Base-by-base conservation (phyloP, 2,797 vertebrate genomes). In the Sebastes ruberrimus region DNA sequence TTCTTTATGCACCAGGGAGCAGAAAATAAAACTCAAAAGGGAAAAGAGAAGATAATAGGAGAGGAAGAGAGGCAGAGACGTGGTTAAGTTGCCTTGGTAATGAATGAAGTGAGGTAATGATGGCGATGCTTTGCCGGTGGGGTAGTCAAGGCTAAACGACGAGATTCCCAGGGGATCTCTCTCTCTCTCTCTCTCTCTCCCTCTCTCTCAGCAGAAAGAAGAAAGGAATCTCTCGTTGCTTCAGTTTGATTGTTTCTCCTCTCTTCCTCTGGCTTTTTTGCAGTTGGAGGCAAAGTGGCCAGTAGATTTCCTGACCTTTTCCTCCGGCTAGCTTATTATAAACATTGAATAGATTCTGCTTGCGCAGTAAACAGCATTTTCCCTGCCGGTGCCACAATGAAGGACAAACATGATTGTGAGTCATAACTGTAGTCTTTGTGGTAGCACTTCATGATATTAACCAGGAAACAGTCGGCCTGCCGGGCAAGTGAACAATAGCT, bases 381-480 rank as follows among this genome's bases (percentile, higher is more conserved):
- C 56, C 22, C 55, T 69, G 71, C 10, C 62, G 16, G 32, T 16
- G 59, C 83, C 66, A 76, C 88, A 86, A 78, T 77, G 82, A 84
- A 82, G 87, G 78, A 86, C 76, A 81, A 85, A 83, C 60, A 63
- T 10, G 61, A 71, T 69, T 62, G 68, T 86, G 85, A 86, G 71
- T 89, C 82, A 86, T 59, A 81, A 61, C 53, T 64, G 83, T 10
- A 6, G 3, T 76, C 73, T 76, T 71, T 64, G 75, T 67, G 23
- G 74, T 72, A 69, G 66, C 27, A 76, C 78, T 61, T 86, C 30
- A 28, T 67, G 64, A 86, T 80, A 61, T 71, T 63, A 53, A 77
- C 28, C 2, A 10, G 13, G 38, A 78, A 78, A 84, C 62, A 77
- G 64, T 79, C 6, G 0, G 16, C 18, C 85, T 81, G 20, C 23